Evolutionary conservation across 2,888 invertebrate genomes (phyloP).

Genomic region (Frankliniella intonsa): DNA sequence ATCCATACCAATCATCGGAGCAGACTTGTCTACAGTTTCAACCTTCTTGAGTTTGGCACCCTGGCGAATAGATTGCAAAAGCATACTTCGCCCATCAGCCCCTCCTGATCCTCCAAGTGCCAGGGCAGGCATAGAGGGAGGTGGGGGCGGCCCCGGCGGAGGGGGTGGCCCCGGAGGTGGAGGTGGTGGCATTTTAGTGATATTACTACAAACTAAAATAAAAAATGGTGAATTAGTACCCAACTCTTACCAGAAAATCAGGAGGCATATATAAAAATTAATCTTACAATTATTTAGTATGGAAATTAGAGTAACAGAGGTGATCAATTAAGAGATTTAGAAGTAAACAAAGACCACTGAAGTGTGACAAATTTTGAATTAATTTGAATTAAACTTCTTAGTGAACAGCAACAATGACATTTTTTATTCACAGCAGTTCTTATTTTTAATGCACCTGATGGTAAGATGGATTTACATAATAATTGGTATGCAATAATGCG

Average conservation of each 20-base stretch:
- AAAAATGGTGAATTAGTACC: not conserved
- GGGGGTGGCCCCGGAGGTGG: conserved; percentile 58
- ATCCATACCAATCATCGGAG: conserved; percentile 60
- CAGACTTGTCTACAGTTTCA: conserved; percentile 86
- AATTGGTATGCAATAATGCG: too few species aligned
- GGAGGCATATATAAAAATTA: not conserved
- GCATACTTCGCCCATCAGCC: conserved; percentile 60
- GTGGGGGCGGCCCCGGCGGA: conserved; percentile 57
- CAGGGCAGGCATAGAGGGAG: conserved; percentile 50
- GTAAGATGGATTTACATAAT: too few species aligned
- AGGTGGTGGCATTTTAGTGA: conserved; percentile 35
- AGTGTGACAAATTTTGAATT: too few species aligned
- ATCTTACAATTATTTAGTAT: not conserved
- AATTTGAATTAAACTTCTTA: too few species aligned
- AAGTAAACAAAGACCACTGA: too few species aligned
- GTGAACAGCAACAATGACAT: too few species aligned
- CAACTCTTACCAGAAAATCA: not conserved
- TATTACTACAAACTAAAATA: not conserved
- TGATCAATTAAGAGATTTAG: too few species aligned
- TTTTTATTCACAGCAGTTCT: too few species aligned
- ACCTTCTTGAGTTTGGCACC: conserved; percentile 78
- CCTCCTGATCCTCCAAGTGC: conserved; percentile 44
- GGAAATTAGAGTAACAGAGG: too few species aligned
- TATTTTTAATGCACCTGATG: too few species aligned
- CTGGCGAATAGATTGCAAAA: conserved; percentile 77